These are phyloP conservation scores for Lucinisca nassula DNA, from an alignment of 2,888 invertebrate genomes.

Conservation along the genomic window DNA sequence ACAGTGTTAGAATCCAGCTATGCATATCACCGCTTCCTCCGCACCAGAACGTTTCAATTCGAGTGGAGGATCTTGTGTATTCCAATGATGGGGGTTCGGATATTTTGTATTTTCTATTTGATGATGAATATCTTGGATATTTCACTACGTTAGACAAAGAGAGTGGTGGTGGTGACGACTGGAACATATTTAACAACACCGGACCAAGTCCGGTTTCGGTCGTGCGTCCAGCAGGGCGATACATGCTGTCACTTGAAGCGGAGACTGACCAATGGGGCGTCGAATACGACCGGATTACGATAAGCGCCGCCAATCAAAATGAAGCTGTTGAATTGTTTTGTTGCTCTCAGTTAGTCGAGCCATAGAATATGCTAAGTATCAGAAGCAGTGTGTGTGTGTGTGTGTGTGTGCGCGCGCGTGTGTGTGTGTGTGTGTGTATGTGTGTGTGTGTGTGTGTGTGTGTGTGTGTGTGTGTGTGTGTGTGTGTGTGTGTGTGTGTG, in stretches of 20 bases:
- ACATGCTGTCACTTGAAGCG: slow-evolving; percentile 30
- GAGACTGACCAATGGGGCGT: slow-evolving; percentile 57
- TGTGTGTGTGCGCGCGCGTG: too few species aligned
- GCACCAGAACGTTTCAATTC: slow-evolving; percentile 23
- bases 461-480: too few species aligned
- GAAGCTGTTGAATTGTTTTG: slow-evolving; percentile 47
- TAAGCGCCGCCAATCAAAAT: slow-evolving; percentile 56
- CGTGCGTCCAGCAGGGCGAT: slow-evolving; percentile 21
- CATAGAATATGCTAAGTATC: too few species aligned
- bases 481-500: too few species aligned
- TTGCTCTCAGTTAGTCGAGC: slow-evolving; percentile 8
- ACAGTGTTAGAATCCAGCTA: slow-evolving; percentile 23
- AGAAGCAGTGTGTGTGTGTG: too few species aligned
- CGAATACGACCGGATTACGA: slow-evolving; percentile 57
- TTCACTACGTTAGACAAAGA: slow-evolving; percentile 49
- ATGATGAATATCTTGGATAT: slow-evolving; percentile 20
- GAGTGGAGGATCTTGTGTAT: slow-evolving; percentile 49
- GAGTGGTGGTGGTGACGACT: slow-evolving; percentile 52
- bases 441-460: too few species aligned
- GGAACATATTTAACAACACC: slow-evolving; percentile 60
- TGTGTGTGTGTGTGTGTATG: too few species aligned
- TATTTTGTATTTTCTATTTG: slow-evolving; percentile 11
- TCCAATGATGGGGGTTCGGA: slow-evolving; percentile 62
- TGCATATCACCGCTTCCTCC: slow-evolving; percentile 33
- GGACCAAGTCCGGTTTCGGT: slow-evolving; percentile 22